phyloP scores from a whole-genome alignment of 2,113 vertebrate species.

The Gavialis gangeticus region DNA sequence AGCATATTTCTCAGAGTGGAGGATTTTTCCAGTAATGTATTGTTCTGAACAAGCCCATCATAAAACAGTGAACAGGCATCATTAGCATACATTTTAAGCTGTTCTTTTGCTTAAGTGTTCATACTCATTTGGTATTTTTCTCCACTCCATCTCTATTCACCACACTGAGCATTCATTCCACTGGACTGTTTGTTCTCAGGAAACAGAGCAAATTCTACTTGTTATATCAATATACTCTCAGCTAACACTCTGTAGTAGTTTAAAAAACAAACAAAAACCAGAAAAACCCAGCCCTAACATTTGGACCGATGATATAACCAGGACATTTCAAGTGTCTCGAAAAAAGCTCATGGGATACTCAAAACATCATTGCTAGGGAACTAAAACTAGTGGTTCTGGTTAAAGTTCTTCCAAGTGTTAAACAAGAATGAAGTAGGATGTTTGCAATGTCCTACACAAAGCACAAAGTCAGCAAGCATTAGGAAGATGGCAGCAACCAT shows the following conservation, averaged over 20 bases:
- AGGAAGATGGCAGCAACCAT: background rate
- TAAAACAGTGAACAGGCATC: background rate
- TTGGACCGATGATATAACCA: no score
- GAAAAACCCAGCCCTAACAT: no score
- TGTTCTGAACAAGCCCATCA: accelerated
- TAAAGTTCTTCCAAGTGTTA: background rate
- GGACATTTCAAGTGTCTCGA: background rate
- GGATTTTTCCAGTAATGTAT: background rate
- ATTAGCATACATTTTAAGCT: accelerated
- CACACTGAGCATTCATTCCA: accelerated
- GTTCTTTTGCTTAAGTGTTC: background rate
- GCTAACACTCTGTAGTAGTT: background rate
- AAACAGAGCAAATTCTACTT: background rate
- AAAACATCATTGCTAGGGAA: background rate
- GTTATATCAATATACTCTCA: accelerated
- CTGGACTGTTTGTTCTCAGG: background rate
- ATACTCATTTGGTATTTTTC: background rate
- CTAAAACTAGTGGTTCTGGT: background rate
- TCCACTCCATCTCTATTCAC: background rate
- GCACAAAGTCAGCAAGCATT: background rate
- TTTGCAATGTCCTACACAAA: background rate
- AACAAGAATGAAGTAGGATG: background rate
- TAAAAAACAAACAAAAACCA: no score
- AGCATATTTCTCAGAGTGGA: background rate
- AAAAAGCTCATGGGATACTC: background rate